phyloP scores from a whole-genome alignment of 2,888 invertebrate species.

The Augiades crinisus region DNA sequence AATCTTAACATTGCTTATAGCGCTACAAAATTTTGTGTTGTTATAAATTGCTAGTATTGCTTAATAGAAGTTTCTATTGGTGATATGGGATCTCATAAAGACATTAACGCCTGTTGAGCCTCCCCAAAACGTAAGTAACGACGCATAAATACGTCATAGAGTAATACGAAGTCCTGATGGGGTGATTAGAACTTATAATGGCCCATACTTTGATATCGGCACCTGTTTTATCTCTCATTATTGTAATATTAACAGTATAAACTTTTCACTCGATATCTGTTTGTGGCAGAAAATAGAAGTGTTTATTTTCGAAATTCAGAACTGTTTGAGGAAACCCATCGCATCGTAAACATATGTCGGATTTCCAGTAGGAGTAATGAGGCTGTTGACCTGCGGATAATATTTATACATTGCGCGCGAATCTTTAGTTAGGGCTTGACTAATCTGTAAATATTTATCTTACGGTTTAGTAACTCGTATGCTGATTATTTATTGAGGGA shows the following conservation, averaged over 20 bases:
- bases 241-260: too few species aligned
- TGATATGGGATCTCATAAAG: slow-evolving; percentile 11
- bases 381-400: not conserved
- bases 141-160: slow-evolving; percentile 12
- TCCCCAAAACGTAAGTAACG: not conserved
- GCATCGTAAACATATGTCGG: slow-evolving; percentile 6
- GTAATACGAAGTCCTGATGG: not conserved
- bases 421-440: too few species aligned
- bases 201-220: slow-evolving; percentile 4
- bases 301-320: slow-evolving; percentile 15
- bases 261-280: too few species aligned
- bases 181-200: slow-evolving; percentile 14
- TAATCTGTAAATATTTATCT: too few species aligned
- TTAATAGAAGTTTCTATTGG: slow-evolving; percentile 4
- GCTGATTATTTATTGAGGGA: too few species aligned
- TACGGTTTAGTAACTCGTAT: too few species aligned
- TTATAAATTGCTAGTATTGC: too few species aligned
- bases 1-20: too few species aligned
- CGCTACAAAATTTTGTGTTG: too few species aligned
- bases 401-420: too few species aligned
- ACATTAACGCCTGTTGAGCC: not conserved
- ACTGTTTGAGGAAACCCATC: slow-evolving; percentile 11
- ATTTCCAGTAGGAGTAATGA: not conserved
- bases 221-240: not conserved
- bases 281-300: too few species aligned